Base-by-base conservation (phyloP, 2,113 vertebrate species). In the Mesitornis unicolor region DNA sequence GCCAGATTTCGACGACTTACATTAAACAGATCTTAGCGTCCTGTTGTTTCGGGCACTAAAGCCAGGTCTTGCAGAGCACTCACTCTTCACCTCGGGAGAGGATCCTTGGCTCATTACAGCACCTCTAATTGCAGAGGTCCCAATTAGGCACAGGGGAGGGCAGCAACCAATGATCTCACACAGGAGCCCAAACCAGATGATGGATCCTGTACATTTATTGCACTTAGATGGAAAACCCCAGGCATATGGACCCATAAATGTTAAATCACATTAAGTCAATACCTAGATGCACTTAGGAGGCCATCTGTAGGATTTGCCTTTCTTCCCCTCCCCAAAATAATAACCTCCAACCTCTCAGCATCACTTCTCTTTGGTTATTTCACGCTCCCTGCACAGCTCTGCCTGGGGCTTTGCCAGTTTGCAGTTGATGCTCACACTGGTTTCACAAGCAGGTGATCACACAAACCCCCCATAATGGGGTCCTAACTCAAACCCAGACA, bases 321-420 rank as follows among this genome's bases (percentile, higher is more conserved):
- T 56, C 54, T 40, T 68, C 31, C 36, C 69, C 17, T 33, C 45
- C 20, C 25, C 8, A 28, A 26, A 84, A 3, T 0, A 31, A 36
- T 0, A 11, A 53, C 40, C 42, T 61, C 69, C 57, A 21, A 45
- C 35, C 10, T 21, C 13, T 15, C 22, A 5, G 21, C 60, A 38
- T 0, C 0, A 0, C 47, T 61, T 22, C 59, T 25, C 45, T 54
- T 6, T 11, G 4, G 63, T 14, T 3, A 1, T 7, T 15, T 33
- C 59, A 9, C 0, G 0, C 43, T 24, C 48, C 12, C 51, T 0
- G 15, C 1, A 11, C 48, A 35, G 31, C 70, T 50, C 40, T 11
- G 7, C 40, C 33, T 40, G 1, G 18, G 48, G 24, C 59, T 7
- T 2, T 8, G 31, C 21, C 36, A 4, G 24, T 48, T 19, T 57